Evolutionary conservation across 2,888 invertebrate species (phyloP), one percentile per base, ranked within the genome.

Genomic region (Ptilodon capucinus): DNA sequence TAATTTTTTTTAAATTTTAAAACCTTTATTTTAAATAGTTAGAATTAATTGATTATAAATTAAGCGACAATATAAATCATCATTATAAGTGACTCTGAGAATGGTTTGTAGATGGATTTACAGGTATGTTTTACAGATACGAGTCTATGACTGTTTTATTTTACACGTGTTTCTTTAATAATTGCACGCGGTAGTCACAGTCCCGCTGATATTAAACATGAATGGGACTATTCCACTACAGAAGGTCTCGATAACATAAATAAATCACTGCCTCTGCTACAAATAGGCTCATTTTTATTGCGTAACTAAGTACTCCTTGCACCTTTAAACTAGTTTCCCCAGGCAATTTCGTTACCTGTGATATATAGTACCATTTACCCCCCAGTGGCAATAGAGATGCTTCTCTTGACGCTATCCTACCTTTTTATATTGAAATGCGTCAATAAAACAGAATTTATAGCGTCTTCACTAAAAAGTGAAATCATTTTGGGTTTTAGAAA

Each of bases 361-460:
- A 65, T 64, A 54, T 56, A 64, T 48, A n/a, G 47, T 44, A 44
- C 40, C 48, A 59, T 57, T 65, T 53, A 62, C 46, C 54, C 41
- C 28, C 41, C 35, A 38, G 41, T 39, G n/a, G 46, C 45, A 53
- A 55, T 55, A 46, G 40, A 55, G 42, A 55, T 53, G 46, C 46
- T 51, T 47, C 28, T 35, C 17, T 17, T 14, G 21, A 47, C 23
- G 25, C 40, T n/a, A 40, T 34, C 18, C 44, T 49, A 32, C 25
- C 43, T 43, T 25, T 40, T 50, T 45, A 17, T 35, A 17, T 35
- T 17, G 16, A 17, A 50, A 38, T 41, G 17, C 32, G 32, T 42
- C 41, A 54, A 47, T 60, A 46, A 39, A 34, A 11, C 8, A 7
- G 14, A 14, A 34, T 14, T 34, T 34, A 34, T 34, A 14, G 13